phyloP scores from a whole-genome alignment of 1,140 invertebrate genomes.

The Calosoma granatense region DNA sequence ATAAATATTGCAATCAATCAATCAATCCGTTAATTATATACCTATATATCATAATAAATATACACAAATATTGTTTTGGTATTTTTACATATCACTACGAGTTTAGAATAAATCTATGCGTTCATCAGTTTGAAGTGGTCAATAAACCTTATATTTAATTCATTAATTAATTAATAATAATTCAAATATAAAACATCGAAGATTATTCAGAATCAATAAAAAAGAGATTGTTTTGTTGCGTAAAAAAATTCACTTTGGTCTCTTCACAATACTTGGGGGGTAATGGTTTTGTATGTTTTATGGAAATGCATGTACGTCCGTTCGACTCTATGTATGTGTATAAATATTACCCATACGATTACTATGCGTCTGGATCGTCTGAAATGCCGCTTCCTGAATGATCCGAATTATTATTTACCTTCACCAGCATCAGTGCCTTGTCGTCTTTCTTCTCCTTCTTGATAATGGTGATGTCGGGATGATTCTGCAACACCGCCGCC shows the following conservation, averaged over 20 bases:
- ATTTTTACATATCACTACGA: slow-evolving; percentile 25
- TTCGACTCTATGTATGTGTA: too few species aligned
- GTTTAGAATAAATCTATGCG: slow-evolving; percentile 10
- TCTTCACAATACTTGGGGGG: slow-evolving; percentile 33
- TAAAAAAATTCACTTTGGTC: slow-evolving; percentile 34
- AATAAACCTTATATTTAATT: slow-evolving; percentile 10
- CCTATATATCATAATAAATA: slow-evolving; percentile 16
- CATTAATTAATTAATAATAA: slow-evolving; percentile 8
- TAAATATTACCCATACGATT: slow-evolving; percentile 4
- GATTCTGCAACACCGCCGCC: slow-evolving; percentile 41
- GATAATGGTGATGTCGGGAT: slow-evolving; percentile 51
- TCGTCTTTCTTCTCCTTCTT: slow-evolving; percentile 43
- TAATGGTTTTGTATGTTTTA: slow-evolving; percentile 13
- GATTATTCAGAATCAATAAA: slow-evolving; percentile 18
- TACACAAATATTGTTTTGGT: slow-evolving; percentile 22
- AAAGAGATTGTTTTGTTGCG: slow-evolving; percentile 19
- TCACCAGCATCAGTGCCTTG: slow-evolving; percentile 33
- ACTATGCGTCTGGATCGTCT: slow-evolving; percentile 12
- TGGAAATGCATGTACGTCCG: neutral
- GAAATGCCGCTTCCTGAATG: slow-evolving; percentile 28
- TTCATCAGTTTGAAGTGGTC: too few species aligned
- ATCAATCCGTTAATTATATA: slow-evolving; percentile 18
- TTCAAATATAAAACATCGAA: slow-evolving; percentile 10
- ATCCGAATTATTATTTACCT: slow-evolving; percentile 37
- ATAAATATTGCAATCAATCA: slow-evolving; percentile 20